Evolutionary conservation across 2,888 invertebrate genomes (phyloP), one percentile per base, ranked within the genome.

Genomic region (Ophion ventricosus): DNA sequence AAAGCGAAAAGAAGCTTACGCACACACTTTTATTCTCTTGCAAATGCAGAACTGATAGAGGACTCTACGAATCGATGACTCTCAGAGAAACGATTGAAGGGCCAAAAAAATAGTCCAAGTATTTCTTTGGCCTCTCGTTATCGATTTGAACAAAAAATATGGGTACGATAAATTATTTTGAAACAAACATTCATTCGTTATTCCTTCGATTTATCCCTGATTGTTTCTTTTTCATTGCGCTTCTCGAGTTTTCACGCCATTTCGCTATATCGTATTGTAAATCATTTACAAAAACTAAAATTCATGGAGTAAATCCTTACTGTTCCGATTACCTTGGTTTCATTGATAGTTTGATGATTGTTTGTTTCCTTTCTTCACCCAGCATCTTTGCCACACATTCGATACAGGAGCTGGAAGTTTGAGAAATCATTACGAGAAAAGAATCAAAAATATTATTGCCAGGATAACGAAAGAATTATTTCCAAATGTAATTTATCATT

Each of bases 1-100:
- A 49, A 43, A 57, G 35, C 56, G 26, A 77, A 57, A 69, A 63
- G 74, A 78, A 70, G 83, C 79, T 83, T 83, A 80, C 75, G 79
- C 43, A 25, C 75, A 83, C 43, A 25, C n/a, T 67, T 59, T 29
- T 77, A 17, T 26, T 43, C 43, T 59, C 25, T 49, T 2, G 26
- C 7, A 67, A 74, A 29, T 57, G 59, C 54, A 69, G 67, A 56
- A 75, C 63, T 56, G 10, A 75, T 61, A 40, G 40, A 80, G 35
- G 35, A 75, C 29, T 14, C 56, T 56, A 26, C 20, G 23, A 69
- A 61, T 69, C 67, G 74, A 54, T n/a, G 17, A 69, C 11, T 69
- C 61, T 61, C 64, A 25, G 11, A 43, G 49, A 43, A 23, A 57
- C 14, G 35, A 56, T 23, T 75, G 26, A 23, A 73, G 4, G 10